Evolutionary conservation across 2,113 vertebrate genomes (phyloP).

Genomic region (Pedetes capensis): DNA sequence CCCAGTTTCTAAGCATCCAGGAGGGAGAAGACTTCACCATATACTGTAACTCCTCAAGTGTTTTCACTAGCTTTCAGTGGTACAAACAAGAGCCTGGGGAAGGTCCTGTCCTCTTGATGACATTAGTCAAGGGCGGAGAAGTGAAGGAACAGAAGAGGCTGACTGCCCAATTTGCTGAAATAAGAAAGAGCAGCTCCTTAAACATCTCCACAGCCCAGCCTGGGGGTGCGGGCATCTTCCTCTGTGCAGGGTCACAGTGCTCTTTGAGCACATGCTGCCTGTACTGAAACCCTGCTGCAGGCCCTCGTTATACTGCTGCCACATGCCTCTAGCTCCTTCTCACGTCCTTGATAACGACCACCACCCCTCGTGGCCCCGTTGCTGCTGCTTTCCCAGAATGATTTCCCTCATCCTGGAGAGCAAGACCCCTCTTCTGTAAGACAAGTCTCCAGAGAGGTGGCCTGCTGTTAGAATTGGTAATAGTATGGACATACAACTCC

Average conservation of each 20-base stretch:
- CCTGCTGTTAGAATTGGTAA: background rate
- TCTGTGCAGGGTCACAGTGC: constrained; percentile 24
- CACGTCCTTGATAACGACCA: no score
- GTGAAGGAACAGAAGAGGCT: constrained; percentile 1
- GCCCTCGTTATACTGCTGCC: background rate
- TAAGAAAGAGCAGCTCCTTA: constrained; percentile 39
- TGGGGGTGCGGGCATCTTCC: background rate
- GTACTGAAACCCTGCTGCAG: background rate
- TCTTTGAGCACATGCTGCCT: background rate
- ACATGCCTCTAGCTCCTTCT: background rate
- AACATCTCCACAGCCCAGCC: background rate
- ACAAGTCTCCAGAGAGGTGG: background rate
- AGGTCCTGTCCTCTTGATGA: constrained; percentile 28
- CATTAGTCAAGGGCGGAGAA: background rate
- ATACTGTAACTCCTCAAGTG: constrained; percentile 15
- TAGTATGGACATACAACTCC: background rate
- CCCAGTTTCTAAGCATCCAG: background rate
- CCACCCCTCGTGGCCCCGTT: background rate
- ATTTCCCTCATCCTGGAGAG: background rate
- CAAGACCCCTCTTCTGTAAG: background rate
- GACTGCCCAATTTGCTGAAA: background rate
- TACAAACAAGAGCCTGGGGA: background rate
- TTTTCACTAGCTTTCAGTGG: background rate
- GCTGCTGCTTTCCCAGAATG: background rate
- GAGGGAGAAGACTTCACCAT: background rate